Evolutionary conservation across 2,888 invertebrate species (phyloP).

Genomic region (Drosophila kokeensis): DNA sequence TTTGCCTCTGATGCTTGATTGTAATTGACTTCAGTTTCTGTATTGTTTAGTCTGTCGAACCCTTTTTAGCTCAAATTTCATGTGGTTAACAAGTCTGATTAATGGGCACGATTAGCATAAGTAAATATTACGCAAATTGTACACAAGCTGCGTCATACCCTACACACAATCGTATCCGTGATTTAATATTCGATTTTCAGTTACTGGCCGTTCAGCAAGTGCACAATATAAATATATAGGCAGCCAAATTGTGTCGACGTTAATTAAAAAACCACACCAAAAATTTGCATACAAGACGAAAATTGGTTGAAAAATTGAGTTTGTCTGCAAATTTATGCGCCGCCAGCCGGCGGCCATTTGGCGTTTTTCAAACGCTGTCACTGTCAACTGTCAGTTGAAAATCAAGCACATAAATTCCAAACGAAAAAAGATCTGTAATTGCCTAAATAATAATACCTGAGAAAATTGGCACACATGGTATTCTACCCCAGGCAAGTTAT

Average conservation of each 20-base stretch:
- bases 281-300: conserved; percentile 77
- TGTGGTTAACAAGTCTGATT: conserved; percentile 71
- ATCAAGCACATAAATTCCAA: conserved; percentile 62
- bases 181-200: conserved; percentile 64
- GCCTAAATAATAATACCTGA: conserved; percentile 21
- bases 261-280: conserved; percentile 70
- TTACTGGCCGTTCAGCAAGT: conserved; percentile 42
- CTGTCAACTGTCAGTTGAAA: conserved; percentile 72
- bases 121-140: conserved; percentile 74
- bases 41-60: conserved; percentile 27
- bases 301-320: conserved; percentile 69
- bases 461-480: conserved; percentile 22
- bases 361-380: conserved; percentile 66
- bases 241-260: conserved; percentile 56
- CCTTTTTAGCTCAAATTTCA: conserved; percentile 35
- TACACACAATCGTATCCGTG: conserved; percentile 37
- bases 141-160: conserved; percentile 37
- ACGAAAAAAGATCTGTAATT: conserved; percentile 35
- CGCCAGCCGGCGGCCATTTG: conserved; percentile 55
- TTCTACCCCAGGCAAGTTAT: conserved; percentile 20
- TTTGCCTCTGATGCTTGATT: neutral
- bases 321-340: conserved; percentile 63
- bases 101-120: conserved; percentile 76
- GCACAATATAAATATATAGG: conserved; percentile 30
- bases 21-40: conserved; percentile 17